phyloP scores from a whole-genome alignment of 1,140 invertebrate genomes.

The Leptoteleia sp. region DNA sequence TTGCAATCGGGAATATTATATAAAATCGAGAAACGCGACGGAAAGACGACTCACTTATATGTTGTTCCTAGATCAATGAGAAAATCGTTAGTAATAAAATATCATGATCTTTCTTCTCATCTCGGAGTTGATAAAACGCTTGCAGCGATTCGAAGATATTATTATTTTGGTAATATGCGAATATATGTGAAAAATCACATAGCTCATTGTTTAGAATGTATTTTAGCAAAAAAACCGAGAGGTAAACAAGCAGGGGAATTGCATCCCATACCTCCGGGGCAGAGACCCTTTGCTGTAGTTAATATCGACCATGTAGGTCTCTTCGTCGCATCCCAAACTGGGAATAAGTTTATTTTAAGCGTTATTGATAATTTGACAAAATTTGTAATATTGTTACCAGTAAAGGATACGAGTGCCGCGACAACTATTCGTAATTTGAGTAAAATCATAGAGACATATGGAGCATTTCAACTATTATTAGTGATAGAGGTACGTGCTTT shows the following conservation, averaged over 20 bases:
- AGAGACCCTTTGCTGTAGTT: constrained; percentile 39
- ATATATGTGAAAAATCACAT: constrained; percentile 21
- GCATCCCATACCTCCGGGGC: constrained; percentile 51
- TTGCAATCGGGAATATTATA: constrained; percentile 17
- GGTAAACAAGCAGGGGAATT: constrained; percentile 41
- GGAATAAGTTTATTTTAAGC: not conserved
- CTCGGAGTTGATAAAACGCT: constrained; percentile 20
- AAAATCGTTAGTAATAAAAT: constrained; percentile 1
- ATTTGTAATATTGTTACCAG: not conserved
- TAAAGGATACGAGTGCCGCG: not conserved
- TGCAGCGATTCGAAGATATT: not conserved
- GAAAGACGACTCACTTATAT: not conserved
- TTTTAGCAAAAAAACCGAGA: constrained; percentile 17
- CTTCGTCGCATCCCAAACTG: constrained; percentile 10
- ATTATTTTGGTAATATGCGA: constrained; percentile 21
- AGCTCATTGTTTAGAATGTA: constrained; percentile 28
- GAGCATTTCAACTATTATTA: constrained; percentile 60
- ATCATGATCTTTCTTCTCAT: constrained; percentile 23
- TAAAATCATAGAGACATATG: constrained; percentile 26
- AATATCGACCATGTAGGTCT: constrained; percentile 55
- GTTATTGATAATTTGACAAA: not conserved
- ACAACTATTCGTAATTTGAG: not conserved
- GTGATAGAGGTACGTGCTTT: constrained; percentile 70
- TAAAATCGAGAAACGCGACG: constrained; percentile 3
- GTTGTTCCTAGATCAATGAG: constrained; percentile 16